A percentile compares a stretch with the other conserved stretches of the same genome.
Conservation (phyloP, 2,888 invertebrate species). For the Stramonita haemastoma region DNA sequence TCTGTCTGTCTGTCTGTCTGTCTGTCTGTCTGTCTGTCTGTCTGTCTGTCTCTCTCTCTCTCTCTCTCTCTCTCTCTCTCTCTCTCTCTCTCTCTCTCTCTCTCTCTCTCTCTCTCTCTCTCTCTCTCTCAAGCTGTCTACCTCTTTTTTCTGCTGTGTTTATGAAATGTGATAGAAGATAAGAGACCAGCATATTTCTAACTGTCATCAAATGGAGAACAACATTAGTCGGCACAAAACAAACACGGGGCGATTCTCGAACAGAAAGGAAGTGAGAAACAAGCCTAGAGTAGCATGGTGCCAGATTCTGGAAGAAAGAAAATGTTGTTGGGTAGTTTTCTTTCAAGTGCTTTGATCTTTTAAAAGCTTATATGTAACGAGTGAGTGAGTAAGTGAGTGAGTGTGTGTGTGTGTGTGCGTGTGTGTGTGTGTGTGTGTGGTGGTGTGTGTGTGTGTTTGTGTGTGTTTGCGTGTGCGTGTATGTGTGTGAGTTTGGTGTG, state of each 20-base stretch:
- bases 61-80: not conserved
- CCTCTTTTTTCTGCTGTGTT: slow-evolving; percentile 26
- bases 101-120: too few relatives aligned
- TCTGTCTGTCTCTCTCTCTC: not conserved
- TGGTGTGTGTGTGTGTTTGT: too few relatives aligned
- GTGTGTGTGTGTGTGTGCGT: not conserved
- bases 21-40: too few relatives aligned
- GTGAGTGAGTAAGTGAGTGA: not conserved
- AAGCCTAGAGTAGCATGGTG: not conserved
- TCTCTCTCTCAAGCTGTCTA: not conserved
- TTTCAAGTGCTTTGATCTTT: not conserved
- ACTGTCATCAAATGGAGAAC: slow-evolving; percentile 33
- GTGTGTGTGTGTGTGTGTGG: not conserved
- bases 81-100: too few relatives aligned
- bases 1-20: too few relatives aligned
- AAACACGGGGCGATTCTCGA: slow-evolving; percentile 33
- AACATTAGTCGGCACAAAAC: slow-evolving; percentile 42
- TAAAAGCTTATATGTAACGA: slow-evolving; percentile 16
- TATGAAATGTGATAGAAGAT: slow-evolving; percentile 42
- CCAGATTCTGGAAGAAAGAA: not conserved
- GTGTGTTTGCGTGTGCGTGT: too few relatives aligned
- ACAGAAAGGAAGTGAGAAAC: not conserved
- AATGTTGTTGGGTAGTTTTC: not conserved
- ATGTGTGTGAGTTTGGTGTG: too few relatives aligned
- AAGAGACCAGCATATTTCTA: slow-evolving; percentile 34